Percentiles rank a stretch among this genome's conserved stretches.
These are phyloP conservation scores for Donacobius atricapilla DNA, from an alignment of 2,113 vertebrate species.

Conservation along the genomic window DNA sequence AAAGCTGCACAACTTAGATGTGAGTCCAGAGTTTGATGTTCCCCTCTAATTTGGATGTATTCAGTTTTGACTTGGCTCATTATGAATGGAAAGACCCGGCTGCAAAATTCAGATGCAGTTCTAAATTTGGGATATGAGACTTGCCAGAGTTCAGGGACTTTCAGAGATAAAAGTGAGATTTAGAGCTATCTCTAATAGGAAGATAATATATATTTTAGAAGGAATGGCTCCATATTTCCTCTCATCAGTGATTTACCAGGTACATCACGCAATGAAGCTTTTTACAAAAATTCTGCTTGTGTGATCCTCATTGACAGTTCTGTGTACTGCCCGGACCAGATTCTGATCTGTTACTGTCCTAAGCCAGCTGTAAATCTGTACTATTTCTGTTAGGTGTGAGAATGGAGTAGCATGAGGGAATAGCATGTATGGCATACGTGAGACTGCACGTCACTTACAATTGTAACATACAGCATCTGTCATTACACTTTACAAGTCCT, in stretches of 20 bases:
- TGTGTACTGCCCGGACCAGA: background rate
- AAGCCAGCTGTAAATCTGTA: background rate
- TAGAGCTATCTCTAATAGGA: background rate
- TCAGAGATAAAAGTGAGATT: background rate
- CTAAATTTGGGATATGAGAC: slow-evolving; percentile 11
- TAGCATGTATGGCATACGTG: background rate
- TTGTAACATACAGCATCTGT: background rate
- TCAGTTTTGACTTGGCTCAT: slow-evolving; percentile 29
- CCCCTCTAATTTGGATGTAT: slow-evolving; percentile 19
- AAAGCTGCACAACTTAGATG: background rate
- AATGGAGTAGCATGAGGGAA: background rate
- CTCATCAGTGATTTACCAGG: background rate
- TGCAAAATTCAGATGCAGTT: slow-evolving; percentile 31
- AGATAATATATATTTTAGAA: slow-evolving; percentile 2
- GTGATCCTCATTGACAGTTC: background rate
- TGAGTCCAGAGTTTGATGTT: slow-evolving; percentile 1
- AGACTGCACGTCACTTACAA: background rate
- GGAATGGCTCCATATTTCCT: background rate
- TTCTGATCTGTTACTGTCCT: background rate
- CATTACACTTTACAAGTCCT: background rate
- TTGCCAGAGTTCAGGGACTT: slow-evolving; percentile 4
- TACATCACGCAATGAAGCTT: background rate
- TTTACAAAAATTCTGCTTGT: background rate
- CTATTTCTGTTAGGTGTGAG: background rate
- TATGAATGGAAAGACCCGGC: background rate